Evolutionary conservation across 2,113 vertebrate genomes (phyloP), one percentile per base, ranked within the genome.

Genomic region (Amblyornis subalaris): DNA sequence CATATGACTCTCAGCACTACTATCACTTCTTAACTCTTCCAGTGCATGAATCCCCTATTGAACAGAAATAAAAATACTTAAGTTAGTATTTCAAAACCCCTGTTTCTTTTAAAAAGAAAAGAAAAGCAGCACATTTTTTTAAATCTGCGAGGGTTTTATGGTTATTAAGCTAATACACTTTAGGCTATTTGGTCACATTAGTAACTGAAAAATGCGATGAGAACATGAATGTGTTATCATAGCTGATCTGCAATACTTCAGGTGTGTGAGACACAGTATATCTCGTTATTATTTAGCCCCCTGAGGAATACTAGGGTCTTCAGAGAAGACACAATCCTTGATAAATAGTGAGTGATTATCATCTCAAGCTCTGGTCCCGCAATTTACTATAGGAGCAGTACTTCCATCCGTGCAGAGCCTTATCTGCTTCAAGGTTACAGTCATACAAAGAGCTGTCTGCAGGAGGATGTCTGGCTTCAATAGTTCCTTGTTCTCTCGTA

Each of bases 161-260:
- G 42, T 91, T 93, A 86, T 90, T 92, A 81, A 94, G 24, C 72
- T 90, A 93, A 88, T 69, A 60, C 7, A 61, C 67, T 86, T 71
- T 47, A 81, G 84, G 86, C 80, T 96, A 80, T 96, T 95, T 96
- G 85, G 85, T 82, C 83, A 83, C 19, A 75, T 94, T 85, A 92
- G 69, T 80, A 95, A 84, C 35, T 54, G 69, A 86, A 82, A 94
- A 87, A 82, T 75, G 61, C 45, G 82, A 18, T 57, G 84, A 81
- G 72, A 62, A 90, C 44, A 26, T 54, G 47, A 81, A 89, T 69
- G 45, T 77, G 73, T 77, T 93, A 75, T 86, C 70, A 25, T 54
- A 72, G 70, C 35, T 89, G 87, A 90, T 91, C 90, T 94, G 47
- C 74, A 90, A 44, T 88, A 65, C 28, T 92, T 93, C 91, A 95